Evolutionary conservation across 2,113 vertebrate genomes (phyloP).

Genomic region (Micromys minutus): DNA sequence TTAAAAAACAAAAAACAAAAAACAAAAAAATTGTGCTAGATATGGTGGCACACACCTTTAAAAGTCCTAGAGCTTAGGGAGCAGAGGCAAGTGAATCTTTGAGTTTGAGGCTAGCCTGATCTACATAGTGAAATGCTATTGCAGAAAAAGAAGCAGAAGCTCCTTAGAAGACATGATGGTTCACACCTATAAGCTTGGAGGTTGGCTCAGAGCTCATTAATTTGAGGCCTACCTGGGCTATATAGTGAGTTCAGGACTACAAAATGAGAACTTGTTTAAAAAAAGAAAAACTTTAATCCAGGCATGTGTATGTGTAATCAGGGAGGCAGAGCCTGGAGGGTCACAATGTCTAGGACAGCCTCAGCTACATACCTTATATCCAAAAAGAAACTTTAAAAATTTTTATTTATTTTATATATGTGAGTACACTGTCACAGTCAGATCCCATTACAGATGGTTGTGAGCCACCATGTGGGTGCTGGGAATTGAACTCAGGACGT

Average conservation of each 20-base stretch:
- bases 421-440: no score
- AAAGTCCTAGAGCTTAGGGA: background rate
- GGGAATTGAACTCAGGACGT: no score
- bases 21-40: background rate
- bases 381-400: background rate
- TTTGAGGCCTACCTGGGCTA: background rate
- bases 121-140: background rate
- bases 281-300: background rate
- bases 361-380: background rate
- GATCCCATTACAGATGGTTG: no score
- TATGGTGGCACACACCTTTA: background rate
- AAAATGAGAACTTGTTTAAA: background rate
- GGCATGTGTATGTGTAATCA: background rate
- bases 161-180: background rate
- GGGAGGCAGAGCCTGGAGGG: background rate
- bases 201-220: background rate
- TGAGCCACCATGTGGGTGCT: no score
- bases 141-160: background rate
- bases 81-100: background rate
- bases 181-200: background rate
- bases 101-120: background rate
- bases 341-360: background rate
- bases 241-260: background rate
- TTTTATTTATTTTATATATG: no score
- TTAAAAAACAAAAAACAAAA: no score